phyloP scores from a whole-genome alignment of 2,113 vertebrate genomes.

The Rhadina sibilatrix region DNA sequence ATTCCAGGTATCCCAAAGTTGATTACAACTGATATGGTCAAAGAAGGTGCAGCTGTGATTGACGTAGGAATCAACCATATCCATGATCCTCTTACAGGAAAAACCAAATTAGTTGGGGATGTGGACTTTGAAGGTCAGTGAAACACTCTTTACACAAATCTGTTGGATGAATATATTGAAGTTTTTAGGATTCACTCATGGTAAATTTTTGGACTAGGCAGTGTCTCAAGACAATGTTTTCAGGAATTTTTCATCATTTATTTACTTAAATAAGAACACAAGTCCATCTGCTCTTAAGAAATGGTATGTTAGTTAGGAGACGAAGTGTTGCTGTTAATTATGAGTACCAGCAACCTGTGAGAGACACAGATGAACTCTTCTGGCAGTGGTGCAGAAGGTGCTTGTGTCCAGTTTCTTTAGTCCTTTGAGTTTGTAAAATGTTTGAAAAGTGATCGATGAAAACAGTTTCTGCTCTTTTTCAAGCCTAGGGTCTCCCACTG shows the following conservation, averaged over 20 bases:
- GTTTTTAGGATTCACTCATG: neutral
- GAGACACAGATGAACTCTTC: neutral
- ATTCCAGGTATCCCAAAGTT: constrained; percentile 85
- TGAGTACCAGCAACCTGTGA: neutral
- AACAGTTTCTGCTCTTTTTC: neutral
- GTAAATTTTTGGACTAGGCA: neutral
- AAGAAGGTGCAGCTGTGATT: constrained; percentile 87
- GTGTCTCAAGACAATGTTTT: neutral
- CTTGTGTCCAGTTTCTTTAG: neutral
- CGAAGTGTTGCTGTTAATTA: neutral
- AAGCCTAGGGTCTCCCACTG: neutral
- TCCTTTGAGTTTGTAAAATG: neutral
- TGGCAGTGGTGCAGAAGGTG: neutral
- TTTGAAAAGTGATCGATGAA: neutral
- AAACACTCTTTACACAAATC: neutral
- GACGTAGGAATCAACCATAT: constrained; percentile 92
- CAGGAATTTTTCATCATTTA: neutral
- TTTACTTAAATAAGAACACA: neutral
- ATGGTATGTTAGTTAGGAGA: neutral
- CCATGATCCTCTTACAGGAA: constrained; percentile 80
- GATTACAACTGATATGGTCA: constrained; percentile 91
- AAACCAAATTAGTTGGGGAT: constrained; percentile 85
- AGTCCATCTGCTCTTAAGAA: neutral
- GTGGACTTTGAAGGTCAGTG: constrained; percentile 92
- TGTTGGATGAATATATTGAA: neutral